Evolutionary conservation across 2,888 invertebrate genomes (phyloP).

Genomic region (Macroteleia sp.): DNA sequence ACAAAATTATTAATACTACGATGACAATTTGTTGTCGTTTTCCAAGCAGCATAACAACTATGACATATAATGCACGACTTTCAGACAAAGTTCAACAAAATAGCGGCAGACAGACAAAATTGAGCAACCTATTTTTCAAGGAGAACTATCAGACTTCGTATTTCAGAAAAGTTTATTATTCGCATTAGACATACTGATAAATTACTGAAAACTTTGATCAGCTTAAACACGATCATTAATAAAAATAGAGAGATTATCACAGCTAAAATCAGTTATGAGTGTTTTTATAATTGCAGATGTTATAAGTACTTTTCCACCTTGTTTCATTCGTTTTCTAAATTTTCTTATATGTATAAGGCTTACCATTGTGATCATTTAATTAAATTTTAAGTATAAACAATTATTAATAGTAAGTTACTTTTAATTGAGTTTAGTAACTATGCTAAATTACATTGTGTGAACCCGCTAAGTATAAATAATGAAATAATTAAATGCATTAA

Average conservation of each 20-base stretch:
- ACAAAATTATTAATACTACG: neutral
- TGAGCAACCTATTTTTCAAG: slow-evolving; percentile 47
- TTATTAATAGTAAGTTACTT: too few relatives aligned
- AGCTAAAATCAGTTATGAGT: slow-evolving; percentile 4
- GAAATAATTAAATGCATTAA: too few relatives aligned
- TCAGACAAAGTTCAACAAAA: slow-evolving; percentile 39
- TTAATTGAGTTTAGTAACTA: too few relatives aligned
- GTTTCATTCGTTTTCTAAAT: too few relatives aligned
- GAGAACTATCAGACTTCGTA: slow-evolving; percentile 39
- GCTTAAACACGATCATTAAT: slow-evolving; percentile 29
- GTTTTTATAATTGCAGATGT: slow-evolving; percentile 16
- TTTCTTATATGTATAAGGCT: too few relatives aligned
- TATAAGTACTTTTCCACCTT: neutral
- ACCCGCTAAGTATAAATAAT: too few relatives aligned
- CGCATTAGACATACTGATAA: slow-evolving; percentile 46
- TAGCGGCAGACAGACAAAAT: slow-evolving; percentile 24
- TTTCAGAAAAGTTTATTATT: slow-evolving; percentile 44
- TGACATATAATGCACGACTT: slow-evolving; percentile 31
- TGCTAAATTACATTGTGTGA: too few relatives aligned
- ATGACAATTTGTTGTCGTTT: slow-evolving; percentile 24
- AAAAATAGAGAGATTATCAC: slow-evolving; percentile 25
- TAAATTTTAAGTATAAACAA: too few relatives aligned
- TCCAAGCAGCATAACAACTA: slow-evolving; percentile 7
- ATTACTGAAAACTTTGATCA: slow-evolving; percentile 37
- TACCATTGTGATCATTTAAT: too few relatives aligned